A percentile compares a stretch with the other conserved stretches of the same genome.
Conservation (phyloP, 2,113 vertebrate species). For the Oplegnathus fasciatus region DNA sequence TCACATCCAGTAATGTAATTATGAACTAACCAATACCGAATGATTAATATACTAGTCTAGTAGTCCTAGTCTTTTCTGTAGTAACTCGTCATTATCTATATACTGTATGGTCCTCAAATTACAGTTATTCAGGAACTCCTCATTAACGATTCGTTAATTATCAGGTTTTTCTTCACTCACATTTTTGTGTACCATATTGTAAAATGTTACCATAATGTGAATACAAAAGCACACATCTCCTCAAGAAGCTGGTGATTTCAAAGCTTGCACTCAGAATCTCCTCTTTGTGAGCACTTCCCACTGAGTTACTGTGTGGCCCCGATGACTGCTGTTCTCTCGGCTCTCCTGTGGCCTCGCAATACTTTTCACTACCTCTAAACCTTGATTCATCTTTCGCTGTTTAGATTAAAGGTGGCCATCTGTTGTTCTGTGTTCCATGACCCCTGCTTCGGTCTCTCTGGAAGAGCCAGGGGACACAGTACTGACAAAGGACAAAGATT, state of each 20-base stretch:
- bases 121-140: background rate
- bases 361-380: background rate
- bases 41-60: background rate
- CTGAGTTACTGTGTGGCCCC: background rate
- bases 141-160: background rate
- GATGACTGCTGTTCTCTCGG: background rate
- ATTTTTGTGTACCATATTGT: background rate
- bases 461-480: background rate
- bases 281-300: background rate
- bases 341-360: no score
- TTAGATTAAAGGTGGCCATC: background rate
- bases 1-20: background rate
- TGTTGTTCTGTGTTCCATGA: background rate
- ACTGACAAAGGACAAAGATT: no score
- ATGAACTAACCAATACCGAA: no score
- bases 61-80: background rate
- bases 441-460: background rate
- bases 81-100: background rate
- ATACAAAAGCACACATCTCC: background rate
- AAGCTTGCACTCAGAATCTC: no score
- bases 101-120: no score
- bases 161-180: background rate
- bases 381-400: background rate
- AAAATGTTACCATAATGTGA: background rate
- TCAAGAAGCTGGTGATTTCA: background rate